Evolutionary conservation across 2,797 vertebrate species (phyloP).

Genomic region (Lithobates pipiens): DNA sequence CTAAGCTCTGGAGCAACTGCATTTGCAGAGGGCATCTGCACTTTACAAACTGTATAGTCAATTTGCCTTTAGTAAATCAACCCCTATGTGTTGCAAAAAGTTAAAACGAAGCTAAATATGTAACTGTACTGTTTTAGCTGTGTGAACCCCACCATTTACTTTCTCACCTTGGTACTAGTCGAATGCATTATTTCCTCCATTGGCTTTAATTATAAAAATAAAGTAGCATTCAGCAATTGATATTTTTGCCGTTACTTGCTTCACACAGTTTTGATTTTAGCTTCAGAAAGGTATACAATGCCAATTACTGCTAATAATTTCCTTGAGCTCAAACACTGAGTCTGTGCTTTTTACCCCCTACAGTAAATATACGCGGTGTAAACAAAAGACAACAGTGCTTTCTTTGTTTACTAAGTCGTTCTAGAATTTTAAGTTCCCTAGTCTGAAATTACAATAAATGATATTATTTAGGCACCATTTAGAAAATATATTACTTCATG

Average conservation of each 20-base stretch:
- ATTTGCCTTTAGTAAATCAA: no score
- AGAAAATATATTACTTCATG: conserved; percentile 8
- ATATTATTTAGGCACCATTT: conserved; percentile 16
- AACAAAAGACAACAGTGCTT: conserved; percentile 21
- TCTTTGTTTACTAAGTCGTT: conserved; percentile 4
- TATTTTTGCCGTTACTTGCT: neutral
- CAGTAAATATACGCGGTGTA: conserved; percentile 28
- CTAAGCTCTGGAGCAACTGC: no score
- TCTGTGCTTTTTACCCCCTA: conserved; percentile 9
- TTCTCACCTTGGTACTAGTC: neutral
- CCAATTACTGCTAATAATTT: conserved; percentile 38
- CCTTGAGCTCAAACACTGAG: conserved; percentile 6
- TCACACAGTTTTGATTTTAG: neutral
- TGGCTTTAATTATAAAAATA: neutral
- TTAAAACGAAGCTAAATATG: neutral
- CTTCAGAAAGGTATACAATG: neutral
- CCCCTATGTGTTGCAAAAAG: no score
- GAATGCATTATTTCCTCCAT: neutral
- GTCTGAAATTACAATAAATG: conserved; percentile 6
- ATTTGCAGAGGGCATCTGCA: no score
- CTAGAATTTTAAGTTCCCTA: neutral
- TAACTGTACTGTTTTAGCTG: neutral
- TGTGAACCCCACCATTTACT: neutral
- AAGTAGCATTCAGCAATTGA: neutral
- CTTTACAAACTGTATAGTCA: no score